These are phyloP conservation scores for Drosophila siamana DNA, from an alignment of 2,888 invertebrate genomes.

Conservation along the genomic window DNA sequence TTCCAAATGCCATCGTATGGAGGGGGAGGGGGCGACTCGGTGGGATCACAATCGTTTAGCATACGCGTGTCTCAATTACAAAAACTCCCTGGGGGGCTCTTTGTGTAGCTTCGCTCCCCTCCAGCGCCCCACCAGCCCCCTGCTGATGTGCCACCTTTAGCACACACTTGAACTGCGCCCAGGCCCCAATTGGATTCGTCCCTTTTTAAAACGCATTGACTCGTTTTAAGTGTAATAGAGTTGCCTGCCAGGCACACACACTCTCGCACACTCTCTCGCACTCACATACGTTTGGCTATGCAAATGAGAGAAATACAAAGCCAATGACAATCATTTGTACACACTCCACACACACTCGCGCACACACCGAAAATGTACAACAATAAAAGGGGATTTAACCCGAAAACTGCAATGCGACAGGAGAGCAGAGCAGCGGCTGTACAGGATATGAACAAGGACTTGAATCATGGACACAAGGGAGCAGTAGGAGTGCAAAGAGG, in stretches of 20 bases:
- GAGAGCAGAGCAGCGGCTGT: conserved; percentile 19
- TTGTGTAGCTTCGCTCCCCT: too few relatives aligned
- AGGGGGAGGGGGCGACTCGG: conserved; percentile 10
- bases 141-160: not conserved
- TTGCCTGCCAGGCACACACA: conserved; percentile 62
- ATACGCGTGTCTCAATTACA: conserved; percentile 70
- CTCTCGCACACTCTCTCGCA: conserved; percentile 10
- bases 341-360: conserved; percentile 22
- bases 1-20: conserved; percentile 47
- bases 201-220: conserved; percentile 71
- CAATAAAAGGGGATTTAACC: conserved; percentile 76
- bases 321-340: conserved; percentile 63
- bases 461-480: conserved; percentile 28
- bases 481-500: not conserved
- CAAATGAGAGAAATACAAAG: conserved; percentile 61
- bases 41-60: conserved; percentile 70
- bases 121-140: too few relatives aligned
- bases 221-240: conserved; percentile 77
- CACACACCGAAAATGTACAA: conserved; percentile 63
- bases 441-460: conserved; percentile 31
- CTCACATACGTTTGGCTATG: conserved; percentile 47
- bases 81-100: conserved; percentile 47
- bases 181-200: conserved; percentile 59
- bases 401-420: conserved; percentile 75
- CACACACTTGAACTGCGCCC: conserved; percentile 4